phyloP scores from a whole-genome alignment of 2,888 invertebrate genomes.

The Thysanoteuthis rhombus region DNA sequence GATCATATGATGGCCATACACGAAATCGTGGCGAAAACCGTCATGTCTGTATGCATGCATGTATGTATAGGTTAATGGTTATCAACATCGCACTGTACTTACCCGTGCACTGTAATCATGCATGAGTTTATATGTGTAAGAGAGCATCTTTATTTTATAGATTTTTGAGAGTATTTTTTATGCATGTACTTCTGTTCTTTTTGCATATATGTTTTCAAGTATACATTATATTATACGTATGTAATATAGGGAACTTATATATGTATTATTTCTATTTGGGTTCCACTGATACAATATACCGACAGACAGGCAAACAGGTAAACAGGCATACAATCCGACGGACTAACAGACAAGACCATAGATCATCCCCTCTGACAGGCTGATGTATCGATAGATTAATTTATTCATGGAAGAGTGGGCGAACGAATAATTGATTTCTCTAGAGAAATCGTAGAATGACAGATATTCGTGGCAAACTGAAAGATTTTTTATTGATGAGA shows the following conservation, averaged over 20 bases:
- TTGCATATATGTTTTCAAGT: no score
- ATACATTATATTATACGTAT: background rate
- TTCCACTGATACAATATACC: background rate
- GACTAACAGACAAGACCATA: background rate
- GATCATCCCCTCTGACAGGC: background rate
- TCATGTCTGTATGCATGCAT: background rate
- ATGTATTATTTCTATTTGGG: no score
- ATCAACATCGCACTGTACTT: no score
- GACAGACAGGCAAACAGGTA: background rate
- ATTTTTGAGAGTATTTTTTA: no score
- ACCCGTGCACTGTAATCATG: no score
- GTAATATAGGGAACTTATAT: background rate
- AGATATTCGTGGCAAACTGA: background rate
- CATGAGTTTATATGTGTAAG: no score
- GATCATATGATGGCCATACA: no score
- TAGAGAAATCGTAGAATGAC: slow-evolving; percentile 12
- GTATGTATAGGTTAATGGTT: background rate
- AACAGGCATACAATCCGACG: background rate
- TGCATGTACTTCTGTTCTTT: no score
- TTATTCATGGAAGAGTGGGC: slow-evolving; percentile 12
- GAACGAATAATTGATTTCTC: slow-evolving; percentile 12
- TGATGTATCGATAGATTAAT: slow-evolving; percentile 12
- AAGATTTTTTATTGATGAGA: background rate
- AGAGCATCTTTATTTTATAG: no score
- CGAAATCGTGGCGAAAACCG: no score